A percentile compares a stretch with the other conserved stretches of the same genome.
Conservation (phyloP, 2,113 vertebrate genomes). For the Trematocara nigrifrons region DNA sequence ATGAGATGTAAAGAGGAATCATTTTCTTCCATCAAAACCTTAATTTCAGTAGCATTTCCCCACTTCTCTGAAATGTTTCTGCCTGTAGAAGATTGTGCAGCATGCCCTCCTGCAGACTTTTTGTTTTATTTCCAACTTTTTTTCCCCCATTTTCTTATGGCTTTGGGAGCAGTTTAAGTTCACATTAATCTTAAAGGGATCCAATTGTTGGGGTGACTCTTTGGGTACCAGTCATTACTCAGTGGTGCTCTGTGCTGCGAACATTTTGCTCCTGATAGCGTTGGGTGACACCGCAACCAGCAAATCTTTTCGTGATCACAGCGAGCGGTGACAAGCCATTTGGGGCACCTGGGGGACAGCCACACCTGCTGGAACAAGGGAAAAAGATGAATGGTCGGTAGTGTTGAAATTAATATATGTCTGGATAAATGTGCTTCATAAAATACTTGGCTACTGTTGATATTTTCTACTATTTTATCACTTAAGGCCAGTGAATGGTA, state of each 20-base stretch:
- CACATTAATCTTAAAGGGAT: conserved; percentile 21
- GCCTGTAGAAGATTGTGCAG: background rate
- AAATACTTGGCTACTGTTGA: background rate
- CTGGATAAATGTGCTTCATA: background rate
- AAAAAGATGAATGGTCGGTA: background rate
- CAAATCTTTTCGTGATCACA: background rate
- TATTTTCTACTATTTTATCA: background rate
- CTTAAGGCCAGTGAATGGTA: background rate
- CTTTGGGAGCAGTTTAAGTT: conserved; percentile 10
- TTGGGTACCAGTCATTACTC: conserved; percentile 15
- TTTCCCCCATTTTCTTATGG: background rate
- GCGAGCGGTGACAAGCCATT: background rate
- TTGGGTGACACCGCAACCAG: background rate
- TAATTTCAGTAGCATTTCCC: background rate
- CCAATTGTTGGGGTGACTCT: background rate
- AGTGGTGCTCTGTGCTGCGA: background rate
- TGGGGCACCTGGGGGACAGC: background rate
- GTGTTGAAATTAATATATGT: background rate
- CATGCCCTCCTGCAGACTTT: background rate
- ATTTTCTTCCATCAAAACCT: background rate
- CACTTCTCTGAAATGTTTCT: background rate
- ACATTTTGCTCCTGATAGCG: background rate
- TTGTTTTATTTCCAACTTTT: background rate
- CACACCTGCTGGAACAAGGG: background rate
- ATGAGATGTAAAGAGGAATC: background rate